phyloP scores from a whole-genome alignment of 2,888 invertebrate species.

The Julus scandinavius region DNA sequence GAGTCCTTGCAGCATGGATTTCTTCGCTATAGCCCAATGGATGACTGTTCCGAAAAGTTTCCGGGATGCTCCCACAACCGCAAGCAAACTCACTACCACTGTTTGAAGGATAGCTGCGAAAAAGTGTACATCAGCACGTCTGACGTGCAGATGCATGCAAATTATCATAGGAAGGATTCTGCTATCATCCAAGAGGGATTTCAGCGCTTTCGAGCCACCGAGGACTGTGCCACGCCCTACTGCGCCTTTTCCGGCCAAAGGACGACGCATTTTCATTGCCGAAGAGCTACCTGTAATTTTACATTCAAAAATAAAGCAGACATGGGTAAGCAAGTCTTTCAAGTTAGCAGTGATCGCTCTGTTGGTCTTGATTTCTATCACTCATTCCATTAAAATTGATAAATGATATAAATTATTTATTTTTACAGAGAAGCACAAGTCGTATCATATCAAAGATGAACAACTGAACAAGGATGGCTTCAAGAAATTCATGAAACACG shows the following conservation, averaged over 20 bases:
- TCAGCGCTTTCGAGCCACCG: constrained; percentile 94
- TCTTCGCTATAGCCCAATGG: constrained; percentile 92
- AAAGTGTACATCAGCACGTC: constrained; percentile 98
- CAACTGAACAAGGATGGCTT: constrained; percentile 95
- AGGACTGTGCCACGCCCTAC: constrained; percentile 90
- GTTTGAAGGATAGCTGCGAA: constrained; percentile 79
- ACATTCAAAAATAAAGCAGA: constrained; percentile 99
- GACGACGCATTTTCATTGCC: constrained; percentile 98
- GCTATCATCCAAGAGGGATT: constrained; percentile 98
- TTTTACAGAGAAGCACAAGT: constrained; percentile 93
- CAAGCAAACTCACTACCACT: constrained; percentile 97
- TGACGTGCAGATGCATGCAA: constrained; percentile 99
- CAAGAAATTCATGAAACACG: constrained; percentile 98
- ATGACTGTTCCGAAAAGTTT: constrained; percentile 91
- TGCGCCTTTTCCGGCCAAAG: constrained; percentile 94
- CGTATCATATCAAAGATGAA: constrained; percentile 97
- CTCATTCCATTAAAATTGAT: background rate
- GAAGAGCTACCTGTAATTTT: constrained; percentile 88
- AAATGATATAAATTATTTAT: constrained; percentile 50
- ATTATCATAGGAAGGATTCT: constrained; percentile 97
- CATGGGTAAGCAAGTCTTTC: constrained; percentile 81
- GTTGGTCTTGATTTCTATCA: background rate
- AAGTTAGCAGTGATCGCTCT: background rate
- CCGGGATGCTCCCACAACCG: constrained; percentile 87
- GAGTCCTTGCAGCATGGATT: constrained; percentile 96